A percentile compares a stretch with the other conserved stretches of the same genome.
Evolutionary conservation across 2,797 vertebrate genomes (phyloP).

Genomic region (Myotis findleyi): DNA sequence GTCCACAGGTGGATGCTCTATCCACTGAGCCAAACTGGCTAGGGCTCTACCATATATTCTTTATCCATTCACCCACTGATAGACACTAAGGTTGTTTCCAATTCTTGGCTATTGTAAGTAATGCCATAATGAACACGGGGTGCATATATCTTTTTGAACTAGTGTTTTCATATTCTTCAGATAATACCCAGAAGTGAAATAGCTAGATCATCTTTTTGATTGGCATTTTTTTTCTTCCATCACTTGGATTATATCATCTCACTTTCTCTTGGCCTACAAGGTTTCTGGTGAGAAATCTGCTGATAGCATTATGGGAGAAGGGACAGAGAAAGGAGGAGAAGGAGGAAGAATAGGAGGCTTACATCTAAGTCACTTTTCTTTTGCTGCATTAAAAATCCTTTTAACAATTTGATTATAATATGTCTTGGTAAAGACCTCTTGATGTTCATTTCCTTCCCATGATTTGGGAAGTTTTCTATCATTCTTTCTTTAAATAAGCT

Average conservation of each 20-base stretch:
- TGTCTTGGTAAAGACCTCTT: background rate
- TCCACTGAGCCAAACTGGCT: background rate
- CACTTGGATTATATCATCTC: background rate
- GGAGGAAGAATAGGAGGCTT: background rate
- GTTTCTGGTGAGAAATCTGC: background rate
- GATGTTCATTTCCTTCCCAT: background rate
- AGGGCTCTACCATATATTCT: background rate
- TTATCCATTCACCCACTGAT: background rate
- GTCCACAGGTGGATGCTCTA: background rate
- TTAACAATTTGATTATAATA: slow-evolving; percentile 15
- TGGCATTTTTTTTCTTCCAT: background rate
- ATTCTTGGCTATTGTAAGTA: background rate
- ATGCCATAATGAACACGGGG: background rate
- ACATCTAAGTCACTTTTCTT: background rate
- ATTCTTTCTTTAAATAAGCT: background rate
- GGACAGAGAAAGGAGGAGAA: background rate
- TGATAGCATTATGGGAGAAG: background rate
- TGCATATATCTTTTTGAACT: background rate
- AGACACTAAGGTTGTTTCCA: background rate
- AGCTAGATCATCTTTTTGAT: background rate
- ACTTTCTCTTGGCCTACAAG: background rate
- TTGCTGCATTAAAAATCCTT: background rate
- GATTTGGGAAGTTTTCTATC: background rate
- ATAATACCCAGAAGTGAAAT: background rate
- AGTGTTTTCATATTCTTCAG: background rate